A percentile compares a stretch with the other conserved stretches of the same genome.
phyloP scores from a whole-genome alignment of 2,113 vertebrate species.

The Ammodramus savannarum region DNA sequence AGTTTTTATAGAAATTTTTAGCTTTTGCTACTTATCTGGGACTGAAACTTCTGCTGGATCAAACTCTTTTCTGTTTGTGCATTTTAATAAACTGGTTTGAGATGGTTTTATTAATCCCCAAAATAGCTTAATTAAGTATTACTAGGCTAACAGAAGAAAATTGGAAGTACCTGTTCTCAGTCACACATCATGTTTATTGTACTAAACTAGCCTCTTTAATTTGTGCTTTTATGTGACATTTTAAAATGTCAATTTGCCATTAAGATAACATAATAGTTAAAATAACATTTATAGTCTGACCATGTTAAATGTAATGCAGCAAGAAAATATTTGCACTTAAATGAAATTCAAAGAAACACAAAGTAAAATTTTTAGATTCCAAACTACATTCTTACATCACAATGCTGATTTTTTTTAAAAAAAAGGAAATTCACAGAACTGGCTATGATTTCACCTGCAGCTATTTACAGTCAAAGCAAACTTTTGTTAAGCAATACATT shows the following conservation, averaged over 20 bases:
- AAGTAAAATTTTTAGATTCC: neutral
- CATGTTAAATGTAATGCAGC: neutral
- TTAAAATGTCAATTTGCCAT: slow-evolving; percentile 23
- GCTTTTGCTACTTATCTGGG: neutral
- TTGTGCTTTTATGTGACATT: slow-evolving; percentile 30
- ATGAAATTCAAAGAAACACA: neutral
- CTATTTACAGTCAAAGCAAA: neutral
- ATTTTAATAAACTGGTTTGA: neutral
- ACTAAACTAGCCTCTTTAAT: neutral
- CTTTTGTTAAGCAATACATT: neutral
- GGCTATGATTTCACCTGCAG: neutral
- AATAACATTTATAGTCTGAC: neutral
- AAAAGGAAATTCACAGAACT: neutral
- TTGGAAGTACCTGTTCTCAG: neutral
- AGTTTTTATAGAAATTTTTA: neutral
- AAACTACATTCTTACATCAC: neutral
- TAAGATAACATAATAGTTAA: slow-evolving; percentile 2
- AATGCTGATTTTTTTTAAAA: neutral
- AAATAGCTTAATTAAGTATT: slow-evolving; percentile 15
- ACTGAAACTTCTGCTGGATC: neutral
- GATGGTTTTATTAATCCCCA: neutral
- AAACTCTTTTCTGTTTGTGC: neutral
- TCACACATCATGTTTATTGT: neutral
- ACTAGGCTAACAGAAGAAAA: neutral
- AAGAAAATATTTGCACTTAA: slow-evolving; percentile 29